Base-by-base conservation (phyloP, 2,797 vertebrate genomes). In the Garrulus glandarius region DNA sequence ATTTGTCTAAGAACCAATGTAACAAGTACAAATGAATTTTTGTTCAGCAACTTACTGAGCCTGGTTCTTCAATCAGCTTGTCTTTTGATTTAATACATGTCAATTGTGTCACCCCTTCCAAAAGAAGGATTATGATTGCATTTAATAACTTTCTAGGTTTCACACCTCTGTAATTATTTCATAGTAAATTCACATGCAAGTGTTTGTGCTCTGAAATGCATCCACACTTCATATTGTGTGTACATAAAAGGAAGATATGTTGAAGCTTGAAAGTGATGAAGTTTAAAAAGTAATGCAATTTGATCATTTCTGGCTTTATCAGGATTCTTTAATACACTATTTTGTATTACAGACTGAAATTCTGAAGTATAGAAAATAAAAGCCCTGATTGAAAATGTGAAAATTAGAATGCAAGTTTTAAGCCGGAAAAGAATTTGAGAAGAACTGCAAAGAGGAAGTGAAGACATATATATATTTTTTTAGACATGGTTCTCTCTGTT, bases 61-160 rank as follows among this genome's bases (percentile, higher is more conserved):
- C 23, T 59, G 19, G 11, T 68, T 46, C 41, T 95, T 87, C 46
- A 70, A 11, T 32, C 5, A 13, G 13, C 26, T 57, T 79, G 24
- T 46, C 21, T 50, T 90, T 57, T 46, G 29, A 67, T 49, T 8
- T 55, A 61, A 57, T 27, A 20, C 5, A 3, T 34, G 14, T 29
- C 20, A 57, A 0, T 60, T 64, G 11, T 67, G 52, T 64, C 34
- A 15, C 13, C 0, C 0, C 29, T 84, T 63, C 49, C 17, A 60
- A 71, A 75, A 75, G 53, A 44, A 49, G 23, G 13, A 15, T 52
- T 90, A 39, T 72, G 44, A 36, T 39, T 63, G 16, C 15, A 12
- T 76, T 89, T 57, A 27, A 36, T 65, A 57, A 32, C 15, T 65
- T 72, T 17, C 29, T 36, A 30, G 23, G 15, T n/a, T 69, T 71